Evolutionary conservation across 2,797 vertebrate species (phyloP), one percentile per base, ranked within the genome.

Genomic region (Knipowitschia caucasica): DNA sequence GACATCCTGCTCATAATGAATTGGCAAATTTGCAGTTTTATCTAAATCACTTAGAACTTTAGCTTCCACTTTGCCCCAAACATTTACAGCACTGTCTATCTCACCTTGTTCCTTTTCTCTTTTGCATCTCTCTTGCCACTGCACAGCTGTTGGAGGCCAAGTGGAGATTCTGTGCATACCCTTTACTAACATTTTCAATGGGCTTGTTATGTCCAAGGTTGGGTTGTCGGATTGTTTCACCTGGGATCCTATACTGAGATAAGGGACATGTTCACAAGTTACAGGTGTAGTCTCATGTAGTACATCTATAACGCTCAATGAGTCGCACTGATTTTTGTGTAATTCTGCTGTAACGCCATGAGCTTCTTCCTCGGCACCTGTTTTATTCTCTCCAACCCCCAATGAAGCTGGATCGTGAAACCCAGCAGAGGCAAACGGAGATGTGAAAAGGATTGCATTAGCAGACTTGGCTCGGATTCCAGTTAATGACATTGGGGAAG

Each of bases 401-500:
- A 23, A 12, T 7, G 31, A 57, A 50, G 40, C 10, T 8, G 23
- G 7, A 6, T 23, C 40, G 4, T 18, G 27, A 33, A 72, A 3
- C 25, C 63, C 51, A 18, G 2, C 43, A 6, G 56, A 40, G 0
- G 4, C 31, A 31, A 44, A 30, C 56, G 71, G 21, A 11, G 58
- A 60, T 7, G 46, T 73, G 17, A 71, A 62, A 26, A 91, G 75
- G 11, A 86, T 23, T 2, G 91, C 86, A 0, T 80, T 69, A 0
- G 90, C 90, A 0, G 92, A 93, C 65, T 83, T 89, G 1, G 87
- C 74, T 50, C 89, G 63, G 42, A 71, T 64, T 29, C 36, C 77
- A 10, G 17, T 21, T 0, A 8, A 15, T 1, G 6, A 5, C 23
- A 6, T 24, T 5, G 20, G 43, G 26, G 1, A 1, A n/a, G 31